Evolutionary conservation across 2,888 invertebrate species (phyloP).

Genomic region (Caenorhabditis doughertyi): DNA sequence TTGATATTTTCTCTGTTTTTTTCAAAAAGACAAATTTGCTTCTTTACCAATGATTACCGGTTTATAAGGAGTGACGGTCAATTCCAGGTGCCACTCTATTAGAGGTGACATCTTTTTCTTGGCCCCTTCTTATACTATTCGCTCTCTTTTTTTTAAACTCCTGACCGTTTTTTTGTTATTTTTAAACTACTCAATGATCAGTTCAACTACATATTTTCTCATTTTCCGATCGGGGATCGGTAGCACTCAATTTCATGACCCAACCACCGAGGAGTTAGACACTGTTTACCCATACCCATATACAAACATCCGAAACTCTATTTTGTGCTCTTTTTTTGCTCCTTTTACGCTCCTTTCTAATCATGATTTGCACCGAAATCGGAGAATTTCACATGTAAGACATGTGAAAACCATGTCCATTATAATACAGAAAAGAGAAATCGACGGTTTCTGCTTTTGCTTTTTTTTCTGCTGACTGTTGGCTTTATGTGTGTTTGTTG

Average conservation of each 20-base stretch:
- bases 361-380: slow-evolving; percentile 27
- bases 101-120: too few relatives aligned
- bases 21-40: too few relatives aligned
- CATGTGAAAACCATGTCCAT: slow-evolving; percentile 35
- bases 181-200: neutral
- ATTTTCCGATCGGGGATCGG: neutral
- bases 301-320: neutral
- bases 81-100: too few relatives aligned
- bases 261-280: neutral
- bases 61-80: too few relatives aligned
- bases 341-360: neutral
- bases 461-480: too few relatives aligned
- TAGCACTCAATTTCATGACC: slow-evolving; percentile 22
- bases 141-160: too few relatives aligned
- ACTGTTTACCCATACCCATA: slow-evolving; percentile 25
- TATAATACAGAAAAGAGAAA: neutral
- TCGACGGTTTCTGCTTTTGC: neutral
- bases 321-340: neutral
- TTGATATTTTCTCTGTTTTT: too few relatives aligned
- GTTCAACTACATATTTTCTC: neutral
- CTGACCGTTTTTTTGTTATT: too few relatives aligned
- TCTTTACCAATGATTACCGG: too few relatives aligned
- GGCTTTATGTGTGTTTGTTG: too few relatives aligned
- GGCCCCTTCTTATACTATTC: too few relatives aligned
- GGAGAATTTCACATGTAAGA: slow-evolving; percentile 18